A percentile compares a stretch with the other conserved stretches of the same genome.
Evolutionary conservation across 2,797 vertebrate genomes (phyloP).

Genomic region (Mormyrus proboscirostris): DNA sequence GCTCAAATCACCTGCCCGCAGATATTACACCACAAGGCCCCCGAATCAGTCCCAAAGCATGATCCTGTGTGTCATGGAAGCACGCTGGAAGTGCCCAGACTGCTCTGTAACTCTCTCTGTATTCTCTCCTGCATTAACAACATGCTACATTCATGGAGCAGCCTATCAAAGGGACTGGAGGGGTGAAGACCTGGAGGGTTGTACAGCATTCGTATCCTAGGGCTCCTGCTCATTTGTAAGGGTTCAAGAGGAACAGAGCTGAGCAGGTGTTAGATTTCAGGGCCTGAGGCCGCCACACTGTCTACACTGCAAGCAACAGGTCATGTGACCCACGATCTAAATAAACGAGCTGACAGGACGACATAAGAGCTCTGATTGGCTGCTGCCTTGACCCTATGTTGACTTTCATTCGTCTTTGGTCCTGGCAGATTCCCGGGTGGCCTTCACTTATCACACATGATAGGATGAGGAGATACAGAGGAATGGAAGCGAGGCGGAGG

Average conservation of each 20-base stretch:
- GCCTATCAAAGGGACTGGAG: not conserved
- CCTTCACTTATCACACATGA: not conserved
- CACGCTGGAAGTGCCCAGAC: not conserved
- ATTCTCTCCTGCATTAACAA: not conserved
- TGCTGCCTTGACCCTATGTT: not conserved
- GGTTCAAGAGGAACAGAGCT: not conserved
- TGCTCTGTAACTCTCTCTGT: not conserved
- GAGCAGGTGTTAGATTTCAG: not conserved
- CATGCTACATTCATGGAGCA: not conserved
- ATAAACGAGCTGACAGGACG: not conserved
- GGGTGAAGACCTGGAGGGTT: not conserved
- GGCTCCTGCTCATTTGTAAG: not conserved
- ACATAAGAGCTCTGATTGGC: not conserved
- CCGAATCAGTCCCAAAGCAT: not conserved
- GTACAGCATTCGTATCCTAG: not conserved
- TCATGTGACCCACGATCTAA: not conserved
- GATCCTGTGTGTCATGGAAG: not conserved
- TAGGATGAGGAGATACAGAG: not conserved
- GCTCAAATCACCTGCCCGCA: not conserved
- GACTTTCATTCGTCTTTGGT: not conserved
- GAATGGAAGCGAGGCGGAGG: not conserved
- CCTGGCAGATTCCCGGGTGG: not conserved
- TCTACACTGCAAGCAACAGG: not conserved
- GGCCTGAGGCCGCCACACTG: not conserved
- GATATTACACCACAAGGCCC: not conserved